Percentiles rank a stretch among this genome's conserved stretches.
phyloP scores from a whole-genome alignment of 35 echinoderm and acorn worm genomes.

The Diadema setosum region DNA sequence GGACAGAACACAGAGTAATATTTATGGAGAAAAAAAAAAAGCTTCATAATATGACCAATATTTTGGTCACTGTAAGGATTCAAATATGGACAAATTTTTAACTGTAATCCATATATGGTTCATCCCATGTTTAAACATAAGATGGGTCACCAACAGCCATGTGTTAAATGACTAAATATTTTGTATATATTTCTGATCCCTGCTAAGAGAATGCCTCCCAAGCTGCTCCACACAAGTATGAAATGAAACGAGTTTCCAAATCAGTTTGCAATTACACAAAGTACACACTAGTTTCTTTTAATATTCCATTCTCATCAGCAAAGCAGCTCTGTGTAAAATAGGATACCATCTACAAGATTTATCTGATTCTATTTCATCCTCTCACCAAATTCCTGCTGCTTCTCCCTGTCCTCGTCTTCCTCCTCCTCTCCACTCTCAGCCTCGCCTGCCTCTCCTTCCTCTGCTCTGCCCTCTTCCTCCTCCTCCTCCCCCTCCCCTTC shows the following conservation, averaged over 20 bases:
- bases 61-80: too few relatives aligned
- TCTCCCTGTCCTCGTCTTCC: neutral
- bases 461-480: neutral
- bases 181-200: too few relatives aligned
- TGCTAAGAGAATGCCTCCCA: neutral
- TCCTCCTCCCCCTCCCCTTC: neutral
- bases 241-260: neutral
- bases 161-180: too few relatives aligned
- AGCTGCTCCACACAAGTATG: neutral
- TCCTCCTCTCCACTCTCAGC: neutral
- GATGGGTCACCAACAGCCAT: too few relatives aligned
- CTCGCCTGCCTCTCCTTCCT: neutral
- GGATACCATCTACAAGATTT: neutral
- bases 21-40: too few relatives aligned
- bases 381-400: slow-evolving; percentile 44
- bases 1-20: too few relatives aligned
- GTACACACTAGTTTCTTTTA: neutral
- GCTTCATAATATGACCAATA: too few relatives aligned
- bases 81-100: too few relatives aligned
- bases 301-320: neutral
- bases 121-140: too few relatives aligned
- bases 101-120: too few relatives aligned
- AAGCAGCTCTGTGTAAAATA: neutral
- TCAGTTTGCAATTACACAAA: neutral
- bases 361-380: too few relatives aligned